Base-by-base conservation (phyloP, 1,140 invertebrate species). In the Chymomyza costata region DNA sequence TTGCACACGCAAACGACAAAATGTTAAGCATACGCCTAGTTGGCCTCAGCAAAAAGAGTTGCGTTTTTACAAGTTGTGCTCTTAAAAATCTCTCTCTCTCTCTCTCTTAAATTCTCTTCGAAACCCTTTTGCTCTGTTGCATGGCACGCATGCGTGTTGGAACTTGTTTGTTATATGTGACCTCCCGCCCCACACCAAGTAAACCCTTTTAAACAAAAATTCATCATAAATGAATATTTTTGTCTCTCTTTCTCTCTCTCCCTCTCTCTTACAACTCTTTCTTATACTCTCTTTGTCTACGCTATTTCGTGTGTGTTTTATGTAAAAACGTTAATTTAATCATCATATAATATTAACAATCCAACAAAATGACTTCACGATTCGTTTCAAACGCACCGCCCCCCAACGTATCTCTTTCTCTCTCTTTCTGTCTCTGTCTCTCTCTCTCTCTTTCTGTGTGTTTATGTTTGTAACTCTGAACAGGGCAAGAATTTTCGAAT, bases 401-500 rank as follows among this genome's bases (percentile, higher is more conserved):
- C 48, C 54, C 45, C 15, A 19, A 39, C 13, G 31, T 34, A 11
- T 34, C 31, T 34, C 13, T 11, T 34, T 11, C n/a, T 34, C 13
- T 34, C 31, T 34, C 31, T 34, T 11, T 34, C 31, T 34, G 5
- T 34, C n/a, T n/a, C n/a, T n/a, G n/a, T n/a, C n/a, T n/a, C n/a
- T n/a, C n/a, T n/a, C n/a, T n/a, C n/a, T n/a, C n/a, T 28, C 37
- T 39, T 16, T 39, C 17, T 39, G 37, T 39, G 15, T 39, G 11
- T 6, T 39, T 58, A 30, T 18, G 37, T 58, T 58, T 32, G 39
- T 35, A 58, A 49, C 47, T 39, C 15, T 49, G 55, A 65, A 52
- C 47, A 76, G 71, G 66, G 54, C 71, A 50, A 47, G 78, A 84
- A 43, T 84, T 76, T 61, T 78, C 67, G 32, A 76, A 76, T 52